phyloP scores from a whole-genome alignment of 2,113 vertebrate genomes.

The Antennarius striatus region DNA sequence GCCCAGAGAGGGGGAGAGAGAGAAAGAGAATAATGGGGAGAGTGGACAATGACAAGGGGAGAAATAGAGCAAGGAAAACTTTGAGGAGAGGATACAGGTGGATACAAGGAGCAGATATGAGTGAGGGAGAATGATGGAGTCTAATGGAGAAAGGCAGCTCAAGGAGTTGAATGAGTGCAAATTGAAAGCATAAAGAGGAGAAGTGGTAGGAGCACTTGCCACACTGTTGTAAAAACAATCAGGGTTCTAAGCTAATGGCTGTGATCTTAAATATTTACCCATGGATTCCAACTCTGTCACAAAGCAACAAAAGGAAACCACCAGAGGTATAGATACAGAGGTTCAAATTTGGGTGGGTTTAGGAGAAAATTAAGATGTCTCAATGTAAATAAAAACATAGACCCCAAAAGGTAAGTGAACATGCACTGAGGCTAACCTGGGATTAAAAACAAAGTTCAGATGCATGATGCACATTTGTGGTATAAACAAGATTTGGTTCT shows the following conservation, averaged over 20 bases:
- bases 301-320: conserved; percentile 25
- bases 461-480: no score
- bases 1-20: conserved; percentile 1
- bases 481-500: no score
- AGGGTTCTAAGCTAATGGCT: conserved; percentile 27
- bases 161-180: conserved; percentile 54
- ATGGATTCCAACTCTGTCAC: conserved; percentile 45
- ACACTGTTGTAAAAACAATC: conserved; percentile 54
- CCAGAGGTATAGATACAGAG: conserved; percentile 28
- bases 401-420: not conserved
- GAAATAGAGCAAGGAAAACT: conserved; percentile 16
- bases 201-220: conserved; percentile 67
- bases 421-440: no score
- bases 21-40: conserved; percentile 4
- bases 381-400: not conserved
- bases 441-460: no score
- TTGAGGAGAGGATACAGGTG: conserved; percentile 34
- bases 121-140: conserved; percentile 67
- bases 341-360: conserved; percentile 22
- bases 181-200: conserved; percentile 47
- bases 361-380: conserved; percentile 8
- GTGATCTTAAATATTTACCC: conserved; percentile 68
- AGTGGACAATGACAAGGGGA: conserved; percentile 11
- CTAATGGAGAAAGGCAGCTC: conserved; percentile 70
- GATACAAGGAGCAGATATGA: conserved; percentile 49